Evolutionary conservation across 2,797 vertebrate genomes (phyloP).

Genomic region (Myotis vivesi): DNA sequence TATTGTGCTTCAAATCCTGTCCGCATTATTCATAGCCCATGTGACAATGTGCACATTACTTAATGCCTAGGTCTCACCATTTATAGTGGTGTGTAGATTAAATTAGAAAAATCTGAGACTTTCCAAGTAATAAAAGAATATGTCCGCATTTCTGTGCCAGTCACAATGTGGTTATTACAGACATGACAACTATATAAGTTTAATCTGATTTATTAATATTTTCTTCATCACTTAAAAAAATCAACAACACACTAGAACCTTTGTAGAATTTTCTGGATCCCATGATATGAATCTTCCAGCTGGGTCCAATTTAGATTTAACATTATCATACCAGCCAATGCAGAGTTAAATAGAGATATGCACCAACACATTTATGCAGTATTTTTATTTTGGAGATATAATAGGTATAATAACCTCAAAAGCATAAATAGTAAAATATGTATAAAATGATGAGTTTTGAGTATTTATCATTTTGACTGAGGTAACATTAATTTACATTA

Average conservation of each 20-base stretch:
- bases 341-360: background rate
- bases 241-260: background rate
- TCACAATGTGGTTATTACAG: background rate
- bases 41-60: background rate
- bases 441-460: background rate
- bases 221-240: background rate
- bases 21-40: conserved; percentile 21
- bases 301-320: background rate
- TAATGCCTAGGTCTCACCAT: background rate
- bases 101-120: background rate
- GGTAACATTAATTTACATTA: background rate
- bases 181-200: background rate
- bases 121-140: background rate
- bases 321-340: background rate
- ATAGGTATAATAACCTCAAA: background rate
- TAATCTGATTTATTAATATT: background rate
- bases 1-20: conserved; percentile 13
- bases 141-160: background rate
- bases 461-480: background rate
- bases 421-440: background rate
- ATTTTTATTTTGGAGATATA: background rate
- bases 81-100: background rate
- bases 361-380: background rate
- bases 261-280: background rate
- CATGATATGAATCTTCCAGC: background rate